These are phyloP conservation scores for Pseudomugil tenellus DNA, from an alignment of 2,797 vertebrate species.

Conservation along the genomic window DNA sequence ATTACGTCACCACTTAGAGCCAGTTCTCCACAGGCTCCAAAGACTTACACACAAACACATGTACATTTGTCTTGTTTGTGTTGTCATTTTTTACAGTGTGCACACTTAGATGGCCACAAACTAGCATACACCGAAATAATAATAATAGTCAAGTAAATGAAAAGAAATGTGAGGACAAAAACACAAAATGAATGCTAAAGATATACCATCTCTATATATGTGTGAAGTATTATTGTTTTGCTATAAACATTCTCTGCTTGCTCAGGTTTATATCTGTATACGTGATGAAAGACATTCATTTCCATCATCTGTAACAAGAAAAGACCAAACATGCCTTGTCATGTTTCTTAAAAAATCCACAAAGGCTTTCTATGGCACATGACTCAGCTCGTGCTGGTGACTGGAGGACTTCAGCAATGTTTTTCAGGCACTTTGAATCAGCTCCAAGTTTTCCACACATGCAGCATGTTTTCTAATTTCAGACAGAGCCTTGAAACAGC, in stretches of 20 bases:
- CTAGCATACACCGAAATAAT: slow-evolving; percentile 11
- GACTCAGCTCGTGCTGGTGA: slow-evolving; percentile 58
- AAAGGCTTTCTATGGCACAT: slow-evolving; percentile 51
- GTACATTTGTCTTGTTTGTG: slow-evolving; percentile 28
- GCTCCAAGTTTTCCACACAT: slow-evolving; percentile 56
- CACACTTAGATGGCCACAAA: slow-evolving; percentile 37
- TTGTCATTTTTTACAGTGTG: slow-evolving; percentile 47
- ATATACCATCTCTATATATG: slow-evolving; percentile 8
- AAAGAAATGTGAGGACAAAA: slow-evolving; percentile 22
- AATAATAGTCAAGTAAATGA: slow-evolving; percentile 14
- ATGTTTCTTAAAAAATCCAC: slow-evolving; percentile 44
- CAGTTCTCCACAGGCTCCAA: slow-evolving; percentile 62
- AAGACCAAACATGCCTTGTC: slow-evolving; percentile 74
- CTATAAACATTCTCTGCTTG: slow-evolving; percentile 13
- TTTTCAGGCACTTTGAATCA: slow-evolving; percentile 49
- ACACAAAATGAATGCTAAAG: slow-evolving; percentile 6
- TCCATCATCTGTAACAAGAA: slow-evolving; percentile 56
- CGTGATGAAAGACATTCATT: slow-evolving; percentile 56
- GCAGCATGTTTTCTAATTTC: slow-evolving; percentile 64
- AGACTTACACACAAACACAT: slow-evolving; percentile 34
- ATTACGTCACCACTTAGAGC: slow-evolving; percentile 75
- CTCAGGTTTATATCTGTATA: slow-evolving; percentile 53
- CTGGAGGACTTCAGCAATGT: slow-evolving; percentile 45
- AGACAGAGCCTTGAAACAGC: slow-evolving; percentile 56
- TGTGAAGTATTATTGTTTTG: neutral